Evolutionary conservation across 2,888 invertebrate species (phyloP).

Genomic region (Toxonevra muliebris): DNA sequence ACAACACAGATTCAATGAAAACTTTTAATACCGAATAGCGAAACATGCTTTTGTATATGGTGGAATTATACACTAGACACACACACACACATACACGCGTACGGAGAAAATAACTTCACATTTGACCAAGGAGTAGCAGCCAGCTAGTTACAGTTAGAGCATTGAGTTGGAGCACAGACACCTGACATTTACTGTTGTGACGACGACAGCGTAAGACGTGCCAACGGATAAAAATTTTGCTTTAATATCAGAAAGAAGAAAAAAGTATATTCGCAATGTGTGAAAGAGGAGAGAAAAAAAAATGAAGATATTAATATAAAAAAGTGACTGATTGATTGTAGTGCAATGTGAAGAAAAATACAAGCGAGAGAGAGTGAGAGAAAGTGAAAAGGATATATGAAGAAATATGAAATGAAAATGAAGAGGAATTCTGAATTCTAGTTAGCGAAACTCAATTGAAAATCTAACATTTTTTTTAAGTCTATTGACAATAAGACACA

Average conservation of each 20-base stretch:
- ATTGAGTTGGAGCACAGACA: slow-evolving; percentile 42
- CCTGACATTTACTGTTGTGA: slow-evolving; percentile 54
- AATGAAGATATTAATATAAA: neutral
- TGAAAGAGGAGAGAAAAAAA: slow-evolving; percentile 19
- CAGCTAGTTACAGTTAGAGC: too few species aligned
- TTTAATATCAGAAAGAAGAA: slow-evolving; percentile 14
- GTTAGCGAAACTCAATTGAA: too few species aligned
- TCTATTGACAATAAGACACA: too few species aligned
- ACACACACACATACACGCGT: neutral
- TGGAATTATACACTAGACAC: neutral
- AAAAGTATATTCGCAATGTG: slow-evolving; percentile 1
- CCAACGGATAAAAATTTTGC: slow-evolving; percentile 31
- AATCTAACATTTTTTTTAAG: too few species aligned
- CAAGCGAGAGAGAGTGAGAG: neutral
- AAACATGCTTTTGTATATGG: slow-evolving; percentile 16
- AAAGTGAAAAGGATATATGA: too few species aligned
- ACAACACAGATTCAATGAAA: slow-evolving; percentile 1
- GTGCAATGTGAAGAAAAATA: neutral
- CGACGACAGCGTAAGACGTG: slow-evolving; percentile 45
- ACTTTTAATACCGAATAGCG: slow-evolving; percentile 16
- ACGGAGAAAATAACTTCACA: too few species aligned
- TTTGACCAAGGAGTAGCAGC: too few species aligned
- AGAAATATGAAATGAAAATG: too few species aligned
- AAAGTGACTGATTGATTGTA: too few species aligned
- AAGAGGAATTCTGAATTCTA: too few species aligned